Evolutionary conservation across 2,797 vertebrate species (phyloP).

Genomic region (Leuciscus waleckii): DNA sequence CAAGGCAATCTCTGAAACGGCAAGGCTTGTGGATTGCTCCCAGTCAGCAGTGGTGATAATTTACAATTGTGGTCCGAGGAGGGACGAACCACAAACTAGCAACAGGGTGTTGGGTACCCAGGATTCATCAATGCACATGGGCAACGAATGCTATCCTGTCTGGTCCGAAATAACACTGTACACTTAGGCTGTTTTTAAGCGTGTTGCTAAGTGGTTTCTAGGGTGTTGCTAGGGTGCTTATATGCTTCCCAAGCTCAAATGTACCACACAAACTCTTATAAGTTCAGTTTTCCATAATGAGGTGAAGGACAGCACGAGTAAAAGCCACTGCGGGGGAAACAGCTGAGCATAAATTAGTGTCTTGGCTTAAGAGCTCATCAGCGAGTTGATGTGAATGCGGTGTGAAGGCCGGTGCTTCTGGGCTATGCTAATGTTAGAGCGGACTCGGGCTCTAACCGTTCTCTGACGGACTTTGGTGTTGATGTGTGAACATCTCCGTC

Average conservation of each 20-base stretch:
- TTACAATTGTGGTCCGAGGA: too few relatives aligned
- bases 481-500: slow-evolving; percentile 58
- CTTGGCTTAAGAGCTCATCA: slow-evolving; percentile 56
- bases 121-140: too few relatives aligned
- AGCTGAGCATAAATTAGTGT: slow-evolving; percentile 48
- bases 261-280: neutral
- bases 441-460: slow-evolving; percentile 41
- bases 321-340: slow-evolving; percentile 27
- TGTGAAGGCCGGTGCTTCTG: slow-evolving; percentile 60
- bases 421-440: slow-evolving; percentile 59
- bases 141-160: neutral
- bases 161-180: neutral
- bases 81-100: too few relatives aligned
- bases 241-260: neutral
- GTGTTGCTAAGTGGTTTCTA: neutral
- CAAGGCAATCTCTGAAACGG: too few relatives aligned
- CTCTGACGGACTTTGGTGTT: slow-evolving; percentile 61
- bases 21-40: too few relatives aligned
- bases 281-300: slow-evolving; percentile 3
- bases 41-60: too few relatives aligned
- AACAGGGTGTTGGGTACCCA: neutral
- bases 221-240: neutral
- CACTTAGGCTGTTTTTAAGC: neutral
- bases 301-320: slow-evolving; percentile 27
- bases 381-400: slow-evolving; percentile 60